Evolutionary conservation across 2,797 vertebrate species (phyloP), one percentile per base, ranked within the genome.

Genomic region (Molossus alvarezi): DNA sequence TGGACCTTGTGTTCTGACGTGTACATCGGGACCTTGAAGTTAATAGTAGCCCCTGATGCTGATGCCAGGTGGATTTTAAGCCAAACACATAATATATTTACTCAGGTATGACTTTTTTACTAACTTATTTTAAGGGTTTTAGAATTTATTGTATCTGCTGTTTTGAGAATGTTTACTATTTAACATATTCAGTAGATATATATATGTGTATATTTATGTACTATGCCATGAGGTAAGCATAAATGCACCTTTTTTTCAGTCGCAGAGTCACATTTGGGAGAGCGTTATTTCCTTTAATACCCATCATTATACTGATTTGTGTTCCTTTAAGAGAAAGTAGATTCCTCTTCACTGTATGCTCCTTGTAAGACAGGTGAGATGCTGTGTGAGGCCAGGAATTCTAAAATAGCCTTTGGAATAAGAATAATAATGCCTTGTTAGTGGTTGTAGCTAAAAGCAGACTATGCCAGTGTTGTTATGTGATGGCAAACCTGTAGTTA

Each of bases 1-100:
- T 99, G 99, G 99, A 99, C 99, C 0, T 98, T 99, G 48, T 99
- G 99, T 97, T 99, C 99, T 0, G 99, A 99, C 53, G 99, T 99
- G 95, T 99, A 99, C 92, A 99, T 99, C 37, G 99, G 99, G 20
- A 99, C 99, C 2, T 97, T 99, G 83, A 99, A 99, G 98, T 98
- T 99, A 97, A 97, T 99, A 27, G 98, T 99, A 2, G 99, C 99
- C 13, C 99, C 99, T 6, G 99, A 99, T n/a, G 99, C 99, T 9
- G 99, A 99, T 96, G 98, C 99, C 33, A 99, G 99, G 97, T 99
- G 99, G 99, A 99, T 99, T 98, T 98, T 99, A 97, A 99, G 99
- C 98, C 99, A 99, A 98, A 99, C 99, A 1, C 99, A 99, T 98
- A 98, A 99, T 97, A 99, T 99, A 97, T 99, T 99, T 98, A 99